Conservation (phyloP, 2,113 vertebrate genomes). For the Willisornis vidua region DNA sequence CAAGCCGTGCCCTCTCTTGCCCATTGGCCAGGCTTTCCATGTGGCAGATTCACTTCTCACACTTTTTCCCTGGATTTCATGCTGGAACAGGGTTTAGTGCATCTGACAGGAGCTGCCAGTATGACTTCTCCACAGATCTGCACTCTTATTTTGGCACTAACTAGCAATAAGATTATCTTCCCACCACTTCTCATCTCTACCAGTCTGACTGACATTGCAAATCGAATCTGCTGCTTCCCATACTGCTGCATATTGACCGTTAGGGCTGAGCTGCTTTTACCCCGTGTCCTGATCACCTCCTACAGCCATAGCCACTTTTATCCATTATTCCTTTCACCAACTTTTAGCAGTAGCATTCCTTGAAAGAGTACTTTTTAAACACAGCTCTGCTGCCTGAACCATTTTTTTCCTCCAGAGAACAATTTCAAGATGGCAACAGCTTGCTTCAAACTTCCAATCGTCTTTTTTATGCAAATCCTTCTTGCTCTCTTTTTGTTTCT, state of each 20-base stretch:
- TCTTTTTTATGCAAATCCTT: background rate
- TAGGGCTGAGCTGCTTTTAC: background rate
- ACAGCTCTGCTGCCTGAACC: background rate
- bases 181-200: background rate
- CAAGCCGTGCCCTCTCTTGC: background rate
- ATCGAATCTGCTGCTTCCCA: background rate
- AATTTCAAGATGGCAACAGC: background rate
- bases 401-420: background rate
- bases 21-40: background rate
- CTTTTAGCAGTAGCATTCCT: background rate
- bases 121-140: background rate
- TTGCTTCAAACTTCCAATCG: background rate
- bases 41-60: background rate
- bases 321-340: background rate
- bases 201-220: background rate
- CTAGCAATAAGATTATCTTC: background rate
- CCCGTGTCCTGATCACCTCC: background rate
- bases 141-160: background rate
- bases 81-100: background rate
- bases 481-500: background rate
- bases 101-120: background rate
- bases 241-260: rapidly evolving
- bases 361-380: background rate
- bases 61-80: background rate
- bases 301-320: background rate